Evolutionary conservation across 2,797 vertebrate species (phyloP).

Genomic region (Clamator glandarius): DNA sequence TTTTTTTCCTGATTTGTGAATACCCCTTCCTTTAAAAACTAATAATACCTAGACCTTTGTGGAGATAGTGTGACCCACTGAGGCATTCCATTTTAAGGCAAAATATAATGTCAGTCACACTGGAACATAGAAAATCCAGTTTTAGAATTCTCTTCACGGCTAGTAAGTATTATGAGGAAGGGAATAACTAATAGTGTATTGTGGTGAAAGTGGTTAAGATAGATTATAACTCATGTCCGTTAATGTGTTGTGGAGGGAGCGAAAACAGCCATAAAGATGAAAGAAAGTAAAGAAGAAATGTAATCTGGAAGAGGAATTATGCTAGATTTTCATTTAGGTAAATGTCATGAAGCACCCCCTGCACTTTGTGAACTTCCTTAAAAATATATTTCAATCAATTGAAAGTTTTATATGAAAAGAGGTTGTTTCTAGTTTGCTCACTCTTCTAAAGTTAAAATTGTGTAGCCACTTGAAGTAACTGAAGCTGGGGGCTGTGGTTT

Average conservation of each 20-base stretch:
- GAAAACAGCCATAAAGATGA: background rate
- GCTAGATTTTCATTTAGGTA: background rate
- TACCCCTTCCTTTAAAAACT: background rate
- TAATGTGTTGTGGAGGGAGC: background rate
- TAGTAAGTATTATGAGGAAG: background rate
- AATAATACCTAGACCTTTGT: background rate
- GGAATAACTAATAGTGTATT: background rate
- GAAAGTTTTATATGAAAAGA: background rate
- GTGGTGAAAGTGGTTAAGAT: background rate
- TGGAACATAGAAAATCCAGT: background rate
- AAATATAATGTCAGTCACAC: background rate
- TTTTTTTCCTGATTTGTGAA: background rate
- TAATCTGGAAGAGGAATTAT: background rate
- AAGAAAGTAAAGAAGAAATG: background rate
- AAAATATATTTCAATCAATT: background rate
- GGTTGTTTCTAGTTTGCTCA: background rate
- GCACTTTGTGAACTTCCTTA: rapidly evolving
- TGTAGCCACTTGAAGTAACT: background rate
- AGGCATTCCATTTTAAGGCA: background rate
- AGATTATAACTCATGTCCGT: background rate
- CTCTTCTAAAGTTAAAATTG: background rate
- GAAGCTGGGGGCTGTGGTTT: background rate
- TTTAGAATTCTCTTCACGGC: background rate
- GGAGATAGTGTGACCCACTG: background rate
- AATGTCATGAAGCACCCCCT: background rate